Evolutionary conservation across 2,888 invertebrate genomes (phyloP), one percentile per base, ranked within the genome.

Genomic region (Pollenia angustigena): DNA sequence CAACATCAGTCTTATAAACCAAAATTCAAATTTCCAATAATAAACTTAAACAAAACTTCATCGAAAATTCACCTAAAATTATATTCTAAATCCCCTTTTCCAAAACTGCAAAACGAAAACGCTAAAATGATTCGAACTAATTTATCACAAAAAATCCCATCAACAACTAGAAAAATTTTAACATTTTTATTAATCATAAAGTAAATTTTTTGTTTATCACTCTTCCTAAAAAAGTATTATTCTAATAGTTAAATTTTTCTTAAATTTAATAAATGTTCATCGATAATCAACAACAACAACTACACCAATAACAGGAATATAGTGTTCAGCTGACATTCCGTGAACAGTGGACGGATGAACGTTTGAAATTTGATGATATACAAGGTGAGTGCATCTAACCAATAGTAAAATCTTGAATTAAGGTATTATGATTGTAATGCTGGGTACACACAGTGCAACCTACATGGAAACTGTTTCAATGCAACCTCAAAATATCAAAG

Each of bases 301-400:
- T 60, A 54, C 42, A 42, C 18, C 8, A 18, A 71, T 46, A 75
- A 83, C 90, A 98, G 98, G 99, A 99, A 95, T 99, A 99, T 95
- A 98, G 98, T 93, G 98, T 98, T 91, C 99, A 99, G 94, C 95
- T 99, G 92, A 99, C 99, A 90, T 98, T 99, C 95, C 96, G 99
- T 93, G 98, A 99, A 94, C 98, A 99, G 94, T 99, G 99, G 99
- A 94, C 97, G 92, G 99, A 99, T 94, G 98, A 98, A 93, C 95
- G 99, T 90, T 95, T 98, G 88, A 96, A 96, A 93, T 98, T 97
- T 94, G 96, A 97, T 93, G 97, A 98, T 94, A 96, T 96, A 91
- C 96, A 96, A 94, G 97, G 97, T 96, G 92, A 94, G 95, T 93
- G 1, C 0, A 42, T 8, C 4, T 32, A 32, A 32, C 4, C 32